These are phyloP conservation scores for Alitta virens DNA, from an alignment of 2,888 invertebrate species.

Conservation along the genomic window DNA sequence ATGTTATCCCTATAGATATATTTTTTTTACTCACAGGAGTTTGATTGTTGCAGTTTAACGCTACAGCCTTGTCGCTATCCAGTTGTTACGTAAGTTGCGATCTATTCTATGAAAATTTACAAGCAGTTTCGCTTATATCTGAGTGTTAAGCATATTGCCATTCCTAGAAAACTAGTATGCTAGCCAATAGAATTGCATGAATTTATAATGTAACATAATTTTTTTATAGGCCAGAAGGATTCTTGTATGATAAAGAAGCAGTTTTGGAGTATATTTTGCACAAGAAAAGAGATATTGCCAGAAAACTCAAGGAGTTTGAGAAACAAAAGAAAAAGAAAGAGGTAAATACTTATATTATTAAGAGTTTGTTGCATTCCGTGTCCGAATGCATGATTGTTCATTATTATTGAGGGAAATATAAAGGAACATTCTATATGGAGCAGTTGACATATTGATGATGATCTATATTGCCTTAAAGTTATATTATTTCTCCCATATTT, in stretches of 20 bases:
- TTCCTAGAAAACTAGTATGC: too few species aligned
- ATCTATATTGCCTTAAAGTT: too few species aligned
- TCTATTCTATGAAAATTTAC: too few species aligned
- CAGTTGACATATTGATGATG: too few species aligned
- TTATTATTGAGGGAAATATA: too few species aligned
- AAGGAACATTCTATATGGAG: too few species aligned
- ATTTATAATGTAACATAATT: background rate
- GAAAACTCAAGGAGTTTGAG: slow-evolving; percentile 88
- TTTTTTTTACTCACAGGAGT: slow-evolving; percentile 64
- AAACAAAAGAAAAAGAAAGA: slow-evolving; percentile 78
- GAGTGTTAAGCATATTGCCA: too few species aligned
- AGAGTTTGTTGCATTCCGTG: too few species aligned
- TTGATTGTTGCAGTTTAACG: slow-evolving; percentile 95
- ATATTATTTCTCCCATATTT: too few species aligned
- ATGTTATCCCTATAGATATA: background rate
- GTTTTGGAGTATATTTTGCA: slow-evolving; percentile 91
- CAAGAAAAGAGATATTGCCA: slow-evolving; percentile 87
- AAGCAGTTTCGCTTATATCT: too few species aligned
- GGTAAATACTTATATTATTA: slow-evolving; percentile 41
- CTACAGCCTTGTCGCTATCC: slow-evolving; percentile 94
- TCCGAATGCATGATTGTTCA: too few species aligned
- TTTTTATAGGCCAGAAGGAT: slow-evolving; percentile 73
- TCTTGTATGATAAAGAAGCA: slow-evolving; percentile 93
- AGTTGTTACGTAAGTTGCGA: slow-evolving; percentile 76
- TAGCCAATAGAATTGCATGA: too few species aligned